Percentiles rank a stretch among this genome's conserved stretches.
These are phyloP conservation scores for Neotragus pygmaeus DNA, from an alignment of 2,113 vertebrate species.

Conservation along the genomic window DNA sequence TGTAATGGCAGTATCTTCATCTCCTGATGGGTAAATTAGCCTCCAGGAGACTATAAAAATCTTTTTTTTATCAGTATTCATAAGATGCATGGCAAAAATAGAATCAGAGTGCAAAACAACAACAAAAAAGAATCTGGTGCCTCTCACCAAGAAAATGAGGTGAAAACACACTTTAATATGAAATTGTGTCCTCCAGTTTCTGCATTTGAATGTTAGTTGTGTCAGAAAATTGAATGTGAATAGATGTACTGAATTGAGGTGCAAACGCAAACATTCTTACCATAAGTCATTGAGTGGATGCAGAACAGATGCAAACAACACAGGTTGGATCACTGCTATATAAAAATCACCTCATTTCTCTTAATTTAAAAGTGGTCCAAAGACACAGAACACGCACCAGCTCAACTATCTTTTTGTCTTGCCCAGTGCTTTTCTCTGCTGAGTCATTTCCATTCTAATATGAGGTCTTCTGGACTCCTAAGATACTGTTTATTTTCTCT, in stretches of 20 bases:
- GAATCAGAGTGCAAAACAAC: background rate
- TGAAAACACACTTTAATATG: background rate
- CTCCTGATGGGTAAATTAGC: background rate
- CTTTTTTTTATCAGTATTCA: background rate
- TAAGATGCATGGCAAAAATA: fast-evolving
- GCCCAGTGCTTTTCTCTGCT: background rate
- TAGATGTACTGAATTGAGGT: background rate
- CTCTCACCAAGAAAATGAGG: background rate
- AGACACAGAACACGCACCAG: background rate
- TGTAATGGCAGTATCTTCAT: background rate
- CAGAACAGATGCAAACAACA: background rate
- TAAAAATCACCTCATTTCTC: slow-evolving; percentile 6
- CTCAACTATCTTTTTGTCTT: background rate
- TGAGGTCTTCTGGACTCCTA: background rate
- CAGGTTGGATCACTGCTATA: background rate
- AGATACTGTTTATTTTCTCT: background rate
- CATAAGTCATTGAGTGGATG: background rate
- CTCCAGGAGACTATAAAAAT: background rate
- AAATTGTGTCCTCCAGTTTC: background rate
- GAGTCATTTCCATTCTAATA: background rate
- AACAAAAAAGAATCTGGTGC: background rate
- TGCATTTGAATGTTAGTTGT: background rate
- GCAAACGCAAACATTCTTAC: background rate
- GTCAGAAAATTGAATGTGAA: background rate
- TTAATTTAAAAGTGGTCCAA: background rate